Percentiles rank a stretch among this genome's conserved stretches.
Evolutionary conservation across 2,113 vertebrate genomes (phyloP).

Genomic region (Clarias macrocephalus): DNA sequence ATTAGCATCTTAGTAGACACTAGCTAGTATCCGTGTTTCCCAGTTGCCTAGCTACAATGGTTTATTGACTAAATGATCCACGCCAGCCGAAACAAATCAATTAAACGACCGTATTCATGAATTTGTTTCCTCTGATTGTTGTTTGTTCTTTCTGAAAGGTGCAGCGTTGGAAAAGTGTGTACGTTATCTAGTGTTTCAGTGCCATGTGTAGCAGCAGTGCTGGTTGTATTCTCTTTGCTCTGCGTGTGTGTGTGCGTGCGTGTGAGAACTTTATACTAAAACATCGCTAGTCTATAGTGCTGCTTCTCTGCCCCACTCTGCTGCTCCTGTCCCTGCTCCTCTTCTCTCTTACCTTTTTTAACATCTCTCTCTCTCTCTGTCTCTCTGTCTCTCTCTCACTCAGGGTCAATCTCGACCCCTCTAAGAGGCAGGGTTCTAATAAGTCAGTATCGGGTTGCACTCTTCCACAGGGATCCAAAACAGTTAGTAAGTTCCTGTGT

Average conservation of each 20-base stretch:
- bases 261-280: background rate
- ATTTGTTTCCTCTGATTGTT: background rate
- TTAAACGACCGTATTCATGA: background rate
- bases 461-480: constrained; percentile 95
- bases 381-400: constrained; percentile 62
- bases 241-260: constrained; percentile 4
- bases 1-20: background rate
- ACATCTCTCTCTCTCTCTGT: constrained; percentile 53
- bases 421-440: constrained; percentile 96
- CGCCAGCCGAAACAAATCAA: background rate
- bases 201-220: background rate
- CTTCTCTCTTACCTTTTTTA: constrained; percentile 42
- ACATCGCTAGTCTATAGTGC: background rate
- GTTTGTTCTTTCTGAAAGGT: background rate
- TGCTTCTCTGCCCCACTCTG: background rate
- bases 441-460: constrained; percentile 92
- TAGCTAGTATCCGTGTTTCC: background rate
- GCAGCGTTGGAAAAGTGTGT: background rate
- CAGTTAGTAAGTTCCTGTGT: constrained; percentile 88
- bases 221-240: background rate
- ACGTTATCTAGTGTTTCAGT: background rate
- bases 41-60: background rate
- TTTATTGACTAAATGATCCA: background rate
- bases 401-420: constrained; percentile 97
- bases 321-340: constrained; percentile 26